These are phyloP conservation scores for Progne subis DNA, from an alignment of 2,113 vertebrate genomes.

Conservation along the genomic window DNA sequence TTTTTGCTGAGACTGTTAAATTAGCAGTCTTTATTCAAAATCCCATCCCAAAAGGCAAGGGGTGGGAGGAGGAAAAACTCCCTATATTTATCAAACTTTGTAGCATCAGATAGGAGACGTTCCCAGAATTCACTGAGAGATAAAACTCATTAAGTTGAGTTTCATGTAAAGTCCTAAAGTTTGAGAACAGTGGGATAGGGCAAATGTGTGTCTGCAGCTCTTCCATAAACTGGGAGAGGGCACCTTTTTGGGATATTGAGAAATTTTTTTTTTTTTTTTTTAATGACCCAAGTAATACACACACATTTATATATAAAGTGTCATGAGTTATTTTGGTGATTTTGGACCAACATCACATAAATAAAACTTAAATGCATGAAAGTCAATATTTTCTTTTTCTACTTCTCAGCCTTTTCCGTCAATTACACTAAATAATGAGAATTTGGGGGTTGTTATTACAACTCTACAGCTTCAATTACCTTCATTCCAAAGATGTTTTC, in stretches of 20 bases:
- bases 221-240: not conserved
- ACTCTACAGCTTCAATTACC: not conserved
- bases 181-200: not conserved
- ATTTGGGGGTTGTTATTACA: slow-evolving; percentile 1
- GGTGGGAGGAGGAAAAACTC: not conserved
- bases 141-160: slow-evolving; percentile 27
- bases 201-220: not conserved
- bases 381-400: slow-evolving; percentile 26
- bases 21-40: not conserved
- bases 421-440: slow-evolving; percentile 29
- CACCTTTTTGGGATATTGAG: not conserved
- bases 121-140: not conserved
- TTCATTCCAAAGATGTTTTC: not conserved
- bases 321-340: not conserved
- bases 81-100: slow-evolving; percentile 8
- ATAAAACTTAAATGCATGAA: slow-evolving; percentile 29
- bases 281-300: not conserved
- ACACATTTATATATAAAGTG: not conserved
- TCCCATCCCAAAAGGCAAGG: not conserved
- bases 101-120: slow-evolving; percentile 14
- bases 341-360: slow-evolving; percentile 34
- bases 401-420: not conserved
- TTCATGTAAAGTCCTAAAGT: not conserved
- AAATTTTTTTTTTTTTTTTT: not conserved
- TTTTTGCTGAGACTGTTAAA: not conserved